Conservation (phyloP, 2,888 invertebrate genomes). For the Resseliella maxima region DNA sequence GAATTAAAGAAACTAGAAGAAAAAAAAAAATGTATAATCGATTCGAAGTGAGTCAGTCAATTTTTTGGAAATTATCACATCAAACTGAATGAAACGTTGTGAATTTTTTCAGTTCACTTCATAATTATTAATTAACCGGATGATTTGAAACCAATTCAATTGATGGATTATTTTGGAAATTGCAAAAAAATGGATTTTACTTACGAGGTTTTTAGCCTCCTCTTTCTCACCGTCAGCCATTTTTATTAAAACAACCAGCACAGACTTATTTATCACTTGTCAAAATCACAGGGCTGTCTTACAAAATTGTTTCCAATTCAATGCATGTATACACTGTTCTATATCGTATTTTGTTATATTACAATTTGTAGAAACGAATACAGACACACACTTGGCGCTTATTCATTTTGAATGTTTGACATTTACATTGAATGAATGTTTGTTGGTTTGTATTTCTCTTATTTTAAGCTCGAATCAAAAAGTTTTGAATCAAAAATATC, state of each 20-base stretch:
- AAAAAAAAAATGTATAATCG: constrained; percentile 32
- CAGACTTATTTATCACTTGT: constrained; percentile 31
- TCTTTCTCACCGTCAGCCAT: constrained; percentile 85
- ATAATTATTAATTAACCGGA: background rate
- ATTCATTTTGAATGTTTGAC: too few relatives aligned
- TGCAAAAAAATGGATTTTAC: constrained; percentile 62
- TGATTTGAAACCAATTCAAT: background rate
- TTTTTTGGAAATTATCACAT: background rate
- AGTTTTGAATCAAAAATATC: too few relatives aligned
- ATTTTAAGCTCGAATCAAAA: too few relatives aligned
- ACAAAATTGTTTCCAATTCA: background rate
- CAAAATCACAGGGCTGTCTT: constrained; percentile 17
- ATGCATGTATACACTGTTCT: background rate
- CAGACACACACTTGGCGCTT: too few relatives aligned
- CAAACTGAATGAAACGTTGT: background rate
- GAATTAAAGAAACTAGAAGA: background rate
- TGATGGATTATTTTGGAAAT: background rate
- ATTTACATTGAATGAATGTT: too few relatives aligned
- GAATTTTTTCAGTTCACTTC: background rate
- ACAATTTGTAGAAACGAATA: too few relatives aligned
- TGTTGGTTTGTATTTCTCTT: too few relatives aligned
- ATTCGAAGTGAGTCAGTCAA: constrained; percentile 22
- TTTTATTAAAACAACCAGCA: constrained; percentile 61
- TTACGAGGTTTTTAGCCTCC: constrained; percentile 80
- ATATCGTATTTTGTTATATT: too few relatives aligned